Conservation (phyloP, 2,113 vertebrate species). For the Maccullochella peelii region DNA sequence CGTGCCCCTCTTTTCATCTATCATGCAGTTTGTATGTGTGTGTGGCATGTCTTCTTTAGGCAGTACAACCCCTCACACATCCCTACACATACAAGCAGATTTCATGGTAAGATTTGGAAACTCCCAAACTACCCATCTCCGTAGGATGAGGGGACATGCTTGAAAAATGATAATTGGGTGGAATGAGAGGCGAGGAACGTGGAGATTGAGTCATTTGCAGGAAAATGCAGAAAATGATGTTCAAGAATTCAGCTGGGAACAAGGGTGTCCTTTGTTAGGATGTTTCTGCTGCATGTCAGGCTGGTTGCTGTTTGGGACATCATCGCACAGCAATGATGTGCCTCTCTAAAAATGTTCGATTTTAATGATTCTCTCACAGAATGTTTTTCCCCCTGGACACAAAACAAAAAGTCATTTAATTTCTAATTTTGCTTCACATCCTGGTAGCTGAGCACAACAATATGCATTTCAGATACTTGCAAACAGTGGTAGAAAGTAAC, state of each 20-base stretch:
- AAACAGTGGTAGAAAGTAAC: background rate
- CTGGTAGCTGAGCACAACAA: constrained; percentile 29
- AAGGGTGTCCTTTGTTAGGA: constrained; percentile 72
- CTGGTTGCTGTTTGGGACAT: constrained; percentile 63
- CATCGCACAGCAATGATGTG: constrained; percentile 61
- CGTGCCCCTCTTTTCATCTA: background rate
- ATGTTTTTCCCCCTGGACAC: constrained; percentile 28
- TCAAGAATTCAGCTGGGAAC: constrained; percentile 76
- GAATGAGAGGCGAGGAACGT: constrained; percentile 74
- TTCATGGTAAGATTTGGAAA: constrained; percentile 56
- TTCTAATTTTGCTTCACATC: constrained; percentile 27
- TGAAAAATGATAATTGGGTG: constrained; percentile 74
- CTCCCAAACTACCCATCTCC: constrained; percentile 55
- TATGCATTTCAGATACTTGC: constrained; percentile 2
- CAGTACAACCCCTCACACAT: background rate
- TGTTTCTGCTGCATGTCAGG: constrained; percentile 62
- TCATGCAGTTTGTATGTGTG: background rate
- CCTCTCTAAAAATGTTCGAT: constrained; percentile 52
- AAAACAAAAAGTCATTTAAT: constrained; percentile 48
- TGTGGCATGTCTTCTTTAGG: background rate
- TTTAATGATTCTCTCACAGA: constrained; percentile 30
- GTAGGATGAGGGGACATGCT: constrained; percentile 46
- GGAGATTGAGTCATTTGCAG: constrained; percentile 80
- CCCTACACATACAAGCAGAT: constrained; percentile 26
- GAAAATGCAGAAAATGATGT: constrained; percentile 82